Evolutionary conservation across 2,113 vertebrate species (phyloP), one percentile per base, ranked within the genome.

Genomic region (Pterocles orientalis): DNA sequence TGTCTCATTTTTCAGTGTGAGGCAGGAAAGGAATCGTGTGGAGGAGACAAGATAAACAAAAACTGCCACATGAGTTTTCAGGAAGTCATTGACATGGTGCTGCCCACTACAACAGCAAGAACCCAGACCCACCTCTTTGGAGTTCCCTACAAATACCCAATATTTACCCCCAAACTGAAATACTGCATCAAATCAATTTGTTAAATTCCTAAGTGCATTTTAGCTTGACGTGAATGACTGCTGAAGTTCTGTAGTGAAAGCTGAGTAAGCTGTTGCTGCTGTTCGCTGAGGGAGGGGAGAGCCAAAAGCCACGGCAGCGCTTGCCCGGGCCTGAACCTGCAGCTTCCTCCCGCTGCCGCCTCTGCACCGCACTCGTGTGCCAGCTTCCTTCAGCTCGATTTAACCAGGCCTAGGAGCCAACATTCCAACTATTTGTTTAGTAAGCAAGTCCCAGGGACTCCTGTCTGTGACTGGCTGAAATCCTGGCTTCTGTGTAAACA

Each of bases 351-450:
- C 14, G 18, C 72, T 39, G 45, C 91, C 93, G 26, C 71, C 86
- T 94, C 62, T 57, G 5, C 3, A 20, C 3, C 0, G 14, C 88
- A 36, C 86, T 93, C 87, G 43, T 84, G 88, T 14, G 2, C 90
- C 54, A 88, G 95, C 96, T 95, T 98, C 96, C 95, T 84, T 92
- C 19, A 47, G 87, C 97, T 96, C 56, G 6, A 65, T 96, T 97
- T 97, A 94, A 93, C 92, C 91, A 82, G 96, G 95, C 88, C 88
- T 11, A 86, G 85, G 89, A 97, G 92, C 53, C 91, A 94, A 75
- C 85, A 96, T 97, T 97, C 97, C 97, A 98, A 98, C 94, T 98
- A 98, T 96, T 96, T 97, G 96, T 97, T 96, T 86, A 96, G 96
- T 96, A 97, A 97, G 95, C 95, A 97, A 96, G 92, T 98, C 95